phyloP scores from a whole-genome alignment of 2,888 invertebrate genomes.

The Eilema caniola region DNA sequence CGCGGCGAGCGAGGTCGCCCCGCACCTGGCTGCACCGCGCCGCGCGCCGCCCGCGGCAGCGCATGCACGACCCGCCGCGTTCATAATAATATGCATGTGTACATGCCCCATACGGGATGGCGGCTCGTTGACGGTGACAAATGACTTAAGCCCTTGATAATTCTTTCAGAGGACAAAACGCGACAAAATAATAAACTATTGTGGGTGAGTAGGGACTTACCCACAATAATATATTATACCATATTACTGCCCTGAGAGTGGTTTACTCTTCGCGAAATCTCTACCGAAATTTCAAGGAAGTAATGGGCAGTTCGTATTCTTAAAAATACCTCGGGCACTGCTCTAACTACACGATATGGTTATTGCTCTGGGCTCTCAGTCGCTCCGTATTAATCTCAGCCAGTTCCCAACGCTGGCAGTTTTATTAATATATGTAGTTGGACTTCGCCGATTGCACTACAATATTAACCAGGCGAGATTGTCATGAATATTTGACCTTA shows the following conservation, averaged over 20 bases:
- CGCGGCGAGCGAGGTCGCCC: conserved; percentile 35
- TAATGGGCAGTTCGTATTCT: neutral
- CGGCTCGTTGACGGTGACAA: neutral
- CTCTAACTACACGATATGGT: conserved; percentile 1
- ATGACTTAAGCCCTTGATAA: neutral
- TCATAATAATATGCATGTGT: no score
- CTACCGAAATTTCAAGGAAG: neutral
- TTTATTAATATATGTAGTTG: neutral
- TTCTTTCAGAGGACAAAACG: neutral
- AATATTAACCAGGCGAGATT: neutral
- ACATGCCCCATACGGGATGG: neutral
- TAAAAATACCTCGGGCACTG: neutral
- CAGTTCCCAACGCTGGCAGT: neutral
- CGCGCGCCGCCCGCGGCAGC: no score
- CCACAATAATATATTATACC: neutral
- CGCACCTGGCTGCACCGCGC: conserved; percentile 29
- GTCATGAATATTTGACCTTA: no score
- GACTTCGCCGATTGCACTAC: neutral
- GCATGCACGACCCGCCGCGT: no score
- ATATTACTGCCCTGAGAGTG: neutral
- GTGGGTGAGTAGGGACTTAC: no score
- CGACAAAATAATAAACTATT: no score
- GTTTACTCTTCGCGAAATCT: neutral
- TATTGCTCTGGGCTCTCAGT: neutral
- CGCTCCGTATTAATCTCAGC: neutral